These are phyloP conservation scores for Tenthredo amoena DNA, from an alignment of 2,888 invertebrate genomes.

Conservation along the genomic window DNA sequence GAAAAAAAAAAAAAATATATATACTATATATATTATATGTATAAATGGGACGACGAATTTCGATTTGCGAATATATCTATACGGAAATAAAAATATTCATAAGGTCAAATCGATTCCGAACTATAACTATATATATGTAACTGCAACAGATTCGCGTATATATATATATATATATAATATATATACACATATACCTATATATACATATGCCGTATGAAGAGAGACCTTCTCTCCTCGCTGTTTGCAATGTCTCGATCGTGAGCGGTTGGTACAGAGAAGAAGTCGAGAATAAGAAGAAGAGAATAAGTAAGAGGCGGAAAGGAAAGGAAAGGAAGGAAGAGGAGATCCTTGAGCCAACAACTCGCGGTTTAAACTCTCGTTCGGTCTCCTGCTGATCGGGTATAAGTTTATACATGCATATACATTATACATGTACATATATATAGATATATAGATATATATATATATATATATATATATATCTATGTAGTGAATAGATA, in stretches of 20 bases:
- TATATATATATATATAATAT: too few relatives aligned
- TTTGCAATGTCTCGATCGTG: neutral
- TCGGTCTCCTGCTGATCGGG: neutral
- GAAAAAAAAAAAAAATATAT: too few relatives aligned
- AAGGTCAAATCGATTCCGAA: neutral
- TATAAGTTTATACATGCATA: neutral
- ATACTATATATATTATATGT: too few relatives aligned
- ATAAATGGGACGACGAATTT: neutral
- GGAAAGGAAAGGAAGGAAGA: neutral
- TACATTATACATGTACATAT: neutral
- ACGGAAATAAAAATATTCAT: neutral
- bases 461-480: neutral
- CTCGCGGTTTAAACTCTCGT: neutral
- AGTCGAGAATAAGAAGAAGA: neutral
- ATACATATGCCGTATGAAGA: neutral
- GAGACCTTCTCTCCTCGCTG: neutral
- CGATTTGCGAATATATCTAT: neutral
- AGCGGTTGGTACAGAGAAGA: neutral
- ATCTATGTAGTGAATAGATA: neutral
- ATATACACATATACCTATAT: neutral
- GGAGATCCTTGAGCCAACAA: neutral
- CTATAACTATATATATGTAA: neutral
- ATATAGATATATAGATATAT: neutral
- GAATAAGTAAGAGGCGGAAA: neutral
- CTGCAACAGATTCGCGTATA: neutral